These are phyloP conservation scores for Stigmatopora argus DNA, from an alignment of 2,113 vertebrate genomes.

Conservation along the genomic window DNA sequence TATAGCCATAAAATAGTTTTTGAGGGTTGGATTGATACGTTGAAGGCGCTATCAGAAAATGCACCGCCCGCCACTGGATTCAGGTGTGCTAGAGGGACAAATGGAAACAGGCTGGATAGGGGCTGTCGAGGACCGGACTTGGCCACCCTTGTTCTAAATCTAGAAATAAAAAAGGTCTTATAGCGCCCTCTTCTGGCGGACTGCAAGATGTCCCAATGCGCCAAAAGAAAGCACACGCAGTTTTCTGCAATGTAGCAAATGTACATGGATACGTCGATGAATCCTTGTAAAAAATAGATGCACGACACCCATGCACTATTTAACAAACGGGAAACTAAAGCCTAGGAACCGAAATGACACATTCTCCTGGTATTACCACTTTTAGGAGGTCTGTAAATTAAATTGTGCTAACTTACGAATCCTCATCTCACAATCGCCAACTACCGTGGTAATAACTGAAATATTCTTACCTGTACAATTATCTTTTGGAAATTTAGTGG, in stretches of 20 bases:
- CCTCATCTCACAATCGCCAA: neutral
- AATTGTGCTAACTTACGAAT: neutral
- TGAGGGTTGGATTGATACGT: too few species aligned
- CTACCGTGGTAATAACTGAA: neutral
- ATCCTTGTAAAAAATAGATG: neutral
- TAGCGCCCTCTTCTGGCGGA: neutral
- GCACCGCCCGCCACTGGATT: too few species aligned
- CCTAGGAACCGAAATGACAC: neutral
- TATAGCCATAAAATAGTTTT: too few species aligned
- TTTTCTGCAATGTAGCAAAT: neutral
- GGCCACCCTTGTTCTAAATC: neutral
- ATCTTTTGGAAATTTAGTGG: neutral
- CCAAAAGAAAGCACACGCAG: neutral
- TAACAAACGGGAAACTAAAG: neutral
- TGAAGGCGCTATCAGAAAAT: too few species aligned
- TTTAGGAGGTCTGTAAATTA: neutral
- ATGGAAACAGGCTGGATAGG: too few species aligned
- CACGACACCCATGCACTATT: neutral
- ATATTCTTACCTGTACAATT: conserved; percentile 6
- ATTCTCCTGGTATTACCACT: neutral
- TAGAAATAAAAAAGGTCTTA: neutral
- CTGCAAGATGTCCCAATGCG: neutral
- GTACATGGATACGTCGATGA: neutral
- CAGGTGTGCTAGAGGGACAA: too few species aligned
- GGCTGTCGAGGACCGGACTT: too few species aligned